A percentile compares a stretch with the other conserved stretches of the same genome.
phyloP scores from a whole-genome alignment of 2,888 invertebrate species.

The Hemaris fuciformis region DNA sequence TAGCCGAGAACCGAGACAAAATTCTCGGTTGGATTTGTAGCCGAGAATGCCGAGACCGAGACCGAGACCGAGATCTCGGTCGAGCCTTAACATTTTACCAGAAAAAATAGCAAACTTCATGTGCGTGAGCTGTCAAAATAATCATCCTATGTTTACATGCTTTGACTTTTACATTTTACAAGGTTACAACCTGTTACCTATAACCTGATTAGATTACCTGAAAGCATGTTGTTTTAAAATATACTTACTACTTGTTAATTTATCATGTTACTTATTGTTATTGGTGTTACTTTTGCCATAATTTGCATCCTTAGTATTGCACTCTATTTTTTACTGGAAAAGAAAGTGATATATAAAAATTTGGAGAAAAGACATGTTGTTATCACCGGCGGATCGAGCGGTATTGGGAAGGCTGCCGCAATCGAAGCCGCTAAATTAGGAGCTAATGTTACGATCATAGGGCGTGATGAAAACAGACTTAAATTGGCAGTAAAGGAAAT shows the following conservation, averaged over 20 bases:
- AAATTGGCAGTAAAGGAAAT: conserved; percentile 83
- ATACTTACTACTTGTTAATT: neutral
- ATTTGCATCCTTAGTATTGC: neutral
- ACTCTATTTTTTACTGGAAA: conserved; percentile 32
- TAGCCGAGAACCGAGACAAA: too few relatives aligned
- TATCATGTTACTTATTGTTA: neutral
- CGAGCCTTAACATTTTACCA: too few relatives aligned
- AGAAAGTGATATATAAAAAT: conserved; percentile 50
- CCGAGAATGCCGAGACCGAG: too few relatives aligned
- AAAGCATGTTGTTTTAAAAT: neutral
- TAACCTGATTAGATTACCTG: too few relatives aligned
- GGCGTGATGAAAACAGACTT: conserved; percentile 88
- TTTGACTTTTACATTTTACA: too few relatives aligned
- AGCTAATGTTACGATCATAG: conserved; percentile 94
- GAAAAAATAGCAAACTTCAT: too few relatives aligned
- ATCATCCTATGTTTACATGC: too few relatives aligned
- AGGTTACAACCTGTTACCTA: too few relatives aligned
- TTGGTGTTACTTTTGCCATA: neutral
- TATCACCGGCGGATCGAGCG: conserved; percentile 97
- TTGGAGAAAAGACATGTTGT: conserved; percentile 83
- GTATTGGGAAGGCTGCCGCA: conserved; percentile 94
- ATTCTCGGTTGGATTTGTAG: too few relatives aligned
- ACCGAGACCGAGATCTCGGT: too few relatives aligned
- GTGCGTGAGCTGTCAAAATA: too few relatives aligned
- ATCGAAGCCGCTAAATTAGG: conserved; percentile 89